A percentile compares a stretch with the other conserved stretches of the same genome.
These are phyloP conservation scores for Lutjanus campechanus DNA, from an alignment of 2,797 vertebrate species.

Conservation along the genomic window DNA sequence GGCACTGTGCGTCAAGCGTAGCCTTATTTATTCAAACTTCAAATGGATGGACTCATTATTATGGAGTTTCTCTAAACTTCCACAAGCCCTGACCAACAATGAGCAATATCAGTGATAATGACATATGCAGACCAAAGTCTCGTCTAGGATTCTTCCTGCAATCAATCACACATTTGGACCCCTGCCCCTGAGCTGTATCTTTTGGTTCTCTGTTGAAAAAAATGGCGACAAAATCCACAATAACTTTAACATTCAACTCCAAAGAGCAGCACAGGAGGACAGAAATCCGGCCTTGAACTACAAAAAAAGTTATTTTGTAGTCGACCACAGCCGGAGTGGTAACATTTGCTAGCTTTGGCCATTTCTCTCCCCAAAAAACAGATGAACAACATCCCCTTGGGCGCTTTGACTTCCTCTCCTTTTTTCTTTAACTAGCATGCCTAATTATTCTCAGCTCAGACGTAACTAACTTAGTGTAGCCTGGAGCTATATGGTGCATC, in stretches of 20 bases:
- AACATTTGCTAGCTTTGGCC: neutral
- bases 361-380: neutral
- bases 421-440: neutral
- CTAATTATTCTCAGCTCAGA: conserved; percentile 8
- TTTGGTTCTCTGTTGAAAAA: neutral
- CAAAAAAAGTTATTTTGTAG: conserved; percentile 47
- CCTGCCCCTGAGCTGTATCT: neutral
- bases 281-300: conserved; percentile 6
- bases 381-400: neutral
- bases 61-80: conserved; percentile 23
- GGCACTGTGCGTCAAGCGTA: neutral
- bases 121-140: conserved; percentile 53
- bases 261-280: neutral
- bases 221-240: neutral
- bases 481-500: conserved; percentile 44
- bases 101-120: conserved; percentile 43
- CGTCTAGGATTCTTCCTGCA: conserved; percentile 55
- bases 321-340: neutral
- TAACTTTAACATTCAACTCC: neutral
- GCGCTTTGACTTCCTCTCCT: neutral
- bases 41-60: neutral
- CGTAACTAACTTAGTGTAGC: conserved; percentile 57
- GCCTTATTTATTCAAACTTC: neutral
- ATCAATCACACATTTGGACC: conserved; percentile 40
- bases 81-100: neutral